phyloP scores from a whole-genome alignment of 1,140 invertebrate genomes.

The Pentalonia nigronervosa region DNA sequence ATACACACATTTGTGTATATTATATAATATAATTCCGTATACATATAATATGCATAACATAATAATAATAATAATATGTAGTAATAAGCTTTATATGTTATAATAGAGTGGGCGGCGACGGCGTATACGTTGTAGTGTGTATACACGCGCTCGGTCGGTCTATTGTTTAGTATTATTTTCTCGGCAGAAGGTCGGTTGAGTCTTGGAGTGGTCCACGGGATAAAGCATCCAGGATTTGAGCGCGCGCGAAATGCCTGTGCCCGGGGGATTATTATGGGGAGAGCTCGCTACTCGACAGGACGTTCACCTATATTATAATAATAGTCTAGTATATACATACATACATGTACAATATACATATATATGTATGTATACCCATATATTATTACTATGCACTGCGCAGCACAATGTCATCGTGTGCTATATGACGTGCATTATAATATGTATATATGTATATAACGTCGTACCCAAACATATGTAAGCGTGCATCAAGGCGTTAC shows the following conservation, averaged over 20 bases:
- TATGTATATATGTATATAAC: background rate
- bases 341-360: too few relatives aligned
- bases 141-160: background rate
- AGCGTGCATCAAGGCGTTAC: background rate
- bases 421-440: background rate
- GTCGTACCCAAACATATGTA: background rate
- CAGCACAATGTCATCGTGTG: background rate
- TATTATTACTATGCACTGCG: background rate
- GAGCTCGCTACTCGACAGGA: constrained; percentile 17
- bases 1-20: background rate
- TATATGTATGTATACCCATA: too few relatives aligned
- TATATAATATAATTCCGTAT: background rate
- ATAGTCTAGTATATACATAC: background rate
- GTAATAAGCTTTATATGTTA: background rate
- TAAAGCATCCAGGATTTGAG: background rate
- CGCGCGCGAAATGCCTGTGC: background rate
- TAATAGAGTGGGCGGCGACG: background rate
- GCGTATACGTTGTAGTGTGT: too few relatives aligned
- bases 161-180: constrained; percentile 8
- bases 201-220: background rate
- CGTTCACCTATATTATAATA: constrained; percentile 23
- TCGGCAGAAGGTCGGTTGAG: constrained; percentile 13
- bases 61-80: background rate
- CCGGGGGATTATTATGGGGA: background rate
- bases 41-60: background rate